These are phyloP conservation scores for Ashinkailepas kermadecensis DNA, from an alignment of 2,888 invertebrate genomes.

Conservation along the genomic window DNA sequence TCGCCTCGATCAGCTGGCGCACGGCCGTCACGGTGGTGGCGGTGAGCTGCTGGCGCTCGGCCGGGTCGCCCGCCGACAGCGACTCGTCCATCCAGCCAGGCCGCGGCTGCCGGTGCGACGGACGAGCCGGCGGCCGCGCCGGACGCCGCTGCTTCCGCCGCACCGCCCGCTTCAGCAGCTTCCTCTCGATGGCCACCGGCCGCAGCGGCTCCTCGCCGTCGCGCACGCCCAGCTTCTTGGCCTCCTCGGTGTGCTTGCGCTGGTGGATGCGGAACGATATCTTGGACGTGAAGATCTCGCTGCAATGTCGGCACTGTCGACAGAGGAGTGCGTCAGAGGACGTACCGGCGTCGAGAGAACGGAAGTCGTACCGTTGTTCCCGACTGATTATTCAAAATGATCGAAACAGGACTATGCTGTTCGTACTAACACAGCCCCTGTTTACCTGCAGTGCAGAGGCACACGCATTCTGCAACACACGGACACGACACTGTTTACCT, in stretches of 20 bases:
- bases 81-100: conserved; percentile 8
- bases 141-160: conserved; percentile 12
- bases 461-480: no score
- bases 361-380: no score
- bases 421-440: no score
- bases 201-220: conserved; percentile 35
- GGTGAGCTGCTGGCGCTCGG: conserved; percentile 33
- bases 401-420: no score
- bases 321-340: not conserved
- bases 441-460: no score
- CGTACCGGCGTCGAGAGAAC: no score
- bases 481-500: no score
- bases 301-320: conserved; percentile 37
- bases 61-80: conserved; percentile 24
- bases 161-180: conserved; percentile 5
- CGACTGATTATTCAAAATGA: no score
- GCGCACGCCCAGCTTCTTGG: conserved; percentile 34
- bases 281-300: conserved; percentile 38
- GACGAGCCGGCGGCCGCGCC: not conserved
- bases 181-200: conserved; percentile 15
- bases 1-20: conserved; percentile 35
- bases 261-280: conserved; percentile 38
- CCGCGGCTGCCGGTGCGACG: not conserved
- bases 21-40: conserved; percentile 37
- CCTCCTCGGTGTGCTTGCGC: conserved; percentile 37